Percentiles rank a stretch among this genome's conserved stretches.
phyloP scores from a whole-genome alignment of 1,140 invertebrate genomes.

The Vanessa tameamea region DNA sequence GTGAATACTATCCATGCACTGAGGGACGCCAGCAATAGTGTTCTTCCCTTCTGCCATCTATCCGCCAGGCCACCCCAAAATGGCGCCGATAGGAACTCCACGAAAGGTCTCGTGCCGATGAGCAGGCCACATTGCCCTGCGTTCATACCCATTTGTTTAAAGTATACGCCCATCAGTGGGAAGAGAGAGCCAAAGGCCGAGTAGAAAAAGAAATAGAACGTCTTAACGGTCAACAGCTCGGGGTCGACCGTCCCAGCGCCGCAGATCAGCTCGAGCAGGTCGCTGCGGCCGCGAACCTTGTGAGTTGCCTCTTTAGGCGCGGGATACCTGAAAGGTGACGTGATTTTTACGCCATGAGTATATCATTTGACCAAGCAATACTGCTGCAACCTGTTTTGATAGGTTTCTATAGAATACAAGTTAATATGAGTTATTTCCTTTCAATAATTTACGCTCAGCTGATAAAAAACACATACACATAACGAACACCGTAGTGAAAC shows the following conservation, averaged over 20 bases:
- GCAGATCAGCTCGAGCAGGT: conserved; percentile 91
- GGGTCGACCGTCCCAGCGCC: conserved; percentile 89
- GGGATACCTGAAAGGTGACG: conserved; percentile 81
- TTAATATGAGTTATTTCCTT: too few species aligned
- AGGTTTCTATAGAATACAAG: too few species aligned
- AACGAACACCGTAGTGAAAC: too few species aligned
- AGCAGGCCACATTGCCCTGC: conserved; percentile 95
- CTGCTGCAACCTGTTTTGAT: too few species aligned
- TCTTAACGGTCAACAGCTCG: conserved; percentile 95
- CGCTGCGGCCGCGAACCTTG: conserved; percentile 92
- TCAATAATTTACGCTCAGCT: too few species aligned
- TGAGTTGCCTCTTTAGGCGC: conserved; percentile 93
- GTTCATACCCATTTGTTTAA: conserved; percentile 99
- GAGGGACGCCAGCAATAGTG: conserved; percentile 94
- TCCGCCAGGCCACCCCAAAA: conserved; percentile 98
- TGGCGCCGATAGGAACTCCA: conserved; percentile 98
- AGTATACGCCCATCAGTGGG: conserved; percentile 98
- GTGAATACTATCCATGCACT: conserved; percentile 98
- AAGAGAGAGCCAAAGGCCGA: conserved; percentile 99
- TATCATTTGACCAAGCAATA: too few species aligned
- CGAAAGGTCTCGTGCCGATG: conserved; percentile 95
- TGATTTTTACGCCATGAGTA: too few species aligned
- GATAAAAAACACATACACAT: too few species aligned
- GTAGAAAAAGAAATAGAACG: conserved; percentile 99
- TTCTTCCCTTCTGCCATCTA: conserved; percentile 92